Percentiles rank a stretch among this genome's conserved stretches.
These are phyloP conservation scores for Teleopsis dalmanni DNA, from an alignment of 1,140 invertebrate species.

Conservation along the genomic window DNA sequence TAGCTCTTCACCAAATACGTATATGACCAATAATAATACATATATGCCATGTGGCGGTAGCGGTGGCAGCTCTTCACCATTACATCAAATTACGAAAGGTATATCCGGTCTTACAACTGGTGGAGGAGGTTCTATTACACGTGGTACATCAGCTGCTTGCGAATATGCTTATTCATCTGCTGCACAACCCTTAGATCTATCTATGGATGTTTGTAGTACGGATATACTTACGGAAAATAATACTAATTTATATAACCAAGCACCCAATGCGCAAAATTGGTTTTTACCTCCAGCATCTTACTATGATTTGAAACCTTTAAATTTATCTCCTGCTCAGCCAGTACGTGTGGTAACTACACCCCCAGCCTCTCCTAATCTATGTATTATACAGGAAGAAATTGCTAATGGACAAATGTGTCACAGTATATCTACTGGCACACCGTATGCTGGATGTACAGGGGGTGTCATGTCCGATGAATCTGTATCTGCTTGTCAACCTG, in stretches of 20 bases:
- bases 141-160: conserved; percentile 55
- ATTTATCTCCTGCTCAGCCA: conserved; percentile 52
- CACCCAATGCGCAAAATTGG: conserved; percentile 30
- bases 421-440: conserved; percentile 33
- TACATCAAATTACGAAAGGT: conserved; percentile 46
- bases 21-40: conserved; percentile 22
- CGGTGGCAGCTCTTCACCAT: conserved; percentile 28
- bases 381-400: conserved; percentile 80
- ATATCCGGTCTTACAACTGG: conserved; percentile 54
- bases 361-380: conserved; percentile 54
- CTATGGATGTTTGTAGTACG: conserved; percentile 33
- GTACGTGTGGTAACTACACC: conserved; percentile 39
- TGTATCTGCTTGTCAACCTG: conserved; percentile 29
- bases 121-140: conserved; percentile 64
- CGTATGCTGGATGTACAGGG: conserved; percentile 31
- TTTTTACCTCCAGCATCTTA: conserved; percentile 39
- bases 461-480: conserved; percentile 19
- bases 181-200: conserved; percentile 35
- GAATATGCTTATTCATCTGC: conserved; percentile 19
- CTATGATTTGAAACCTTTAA: conserved; percentile 48
- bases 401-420: conserved; percentile 35
- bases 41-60: conserved; percentile 4
- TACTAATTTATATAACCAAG: conserved; percentile 14
- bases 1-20: conserved; percentile 35
- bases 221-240: conserved; percentile 10